These are phyloP conservation scores for Gnathonemus echidnorhynchus DNA, from an alignment of 2,113 vertebrate species.

Conservation along the genomic window DNA sequence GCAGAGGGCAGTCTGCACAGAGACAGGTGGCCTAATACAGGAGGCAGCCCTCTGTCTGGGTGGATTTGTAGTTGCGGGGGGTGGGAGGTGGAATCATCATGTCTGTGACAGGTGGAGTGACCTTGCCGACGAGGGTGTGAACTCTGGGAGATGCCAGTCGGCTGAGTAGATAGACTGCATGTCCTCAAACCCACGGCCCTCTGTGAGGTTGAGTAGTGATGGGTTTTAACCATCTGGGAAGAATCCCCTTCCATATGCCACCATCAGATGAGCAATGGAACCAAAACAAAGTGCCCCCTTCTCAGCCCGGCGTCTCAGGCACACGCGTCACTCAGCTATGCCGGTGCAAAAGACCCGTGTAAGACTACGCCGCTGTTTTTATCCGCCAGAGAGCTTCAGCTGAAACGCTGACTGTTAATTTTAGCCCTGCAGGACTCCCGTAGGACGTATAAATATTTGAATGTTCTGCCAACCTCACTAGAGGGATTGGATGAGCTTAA, in stretches of 20 bases:
- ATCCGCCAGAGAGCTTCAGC: not conserved
- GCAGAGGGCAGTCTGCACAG: not conserved
- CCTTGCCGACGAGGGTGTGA: not conserved
- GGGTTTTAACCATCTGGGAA: not conserved
- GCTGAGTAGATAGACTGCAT: not conserved
- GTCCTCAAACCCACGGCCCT: not conserved
- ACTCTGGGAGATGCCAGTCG: not conserved
- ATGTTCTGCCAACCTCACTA: slow-evolving; percentile 11
- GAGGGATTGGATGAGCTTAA: slow-evolving; percentile 19
- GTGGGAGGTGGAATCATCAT: slow-evolving; percentile 28
- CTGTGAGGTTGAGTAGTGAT: not conserved
- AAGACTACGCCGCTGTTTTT: not conserved
- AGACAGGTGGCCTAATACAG: not conserved
- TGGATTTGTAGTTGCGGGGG: slow-evolving; percentile 23
- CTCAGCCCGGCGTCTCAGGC: not conserved
- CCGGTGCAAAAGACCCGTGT: not conserved
- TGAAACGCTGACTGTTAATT: slow-evolving; percentile 6
- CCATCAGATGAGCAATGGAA: not conserved
- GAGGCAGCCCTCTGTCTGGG: slow-evolving; percentile 39
- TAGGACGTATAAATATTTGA: not conserved
- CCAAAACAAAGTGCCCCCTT: not conserved
- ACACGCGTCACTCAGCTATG: not conserved
- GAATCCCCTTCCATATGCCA: not conserved
- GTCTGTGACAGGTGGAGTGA: slow-evolving; percentile 7
- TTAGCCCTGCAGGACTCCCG: not conserved